Base-by-base conservation (phyloP, 2,888 invertebrate species). In the Caenorhabditis imperialis region DNA sequence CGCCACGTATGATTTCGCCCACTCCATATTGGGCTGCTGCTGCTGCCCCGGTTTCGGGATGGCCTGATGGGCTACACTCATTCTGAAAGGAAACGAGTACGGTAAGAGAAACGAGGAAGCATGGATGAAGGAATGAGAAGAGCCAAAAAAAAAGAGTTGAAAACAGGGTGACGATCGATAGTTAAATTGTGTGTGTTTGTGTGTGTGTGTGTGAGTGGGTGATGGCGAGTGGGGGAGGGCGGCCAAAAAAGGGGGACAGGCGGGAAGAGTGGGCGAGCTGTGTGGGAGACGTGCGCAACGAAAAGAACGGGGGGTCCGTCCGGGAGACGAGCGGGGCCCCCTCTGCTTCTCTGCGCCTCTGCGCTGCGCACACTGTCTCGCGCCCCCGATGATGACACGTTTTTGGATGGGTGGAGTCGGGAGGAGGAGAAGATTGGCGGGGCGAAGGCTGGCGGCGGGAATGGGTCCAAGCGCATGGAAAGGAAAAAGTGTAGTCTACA, bases 1-100 rank as follows among this genome's bases (percentile, higher is more conserved):
- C 7, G 54, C 38, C 16, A 63, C 53, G 38, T 20, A 54, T 10
- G 35, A 16, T 30, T 27, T 47, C 27, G 62, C 62, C 47, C 45
- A 47, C 22, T 20, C 33, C 50, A 6, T 22, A 14, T 20, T 33
- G 16, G 1, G 35, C 4, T 22, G 33, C 2, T 3, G 16, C 18
- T 7, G 50, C 16, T 27, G 30, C 30, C 42, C 42, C 12, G 22
- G 20, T 37, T 35, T 4, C 16, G 53, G 40, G 33, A 33, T 25
- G 27, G 30, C 10, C 23, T 18, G 14, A 12, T 27, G 27, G 3
- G 33, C 50, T 12, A 50, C 18, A 23, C 27, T 40, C 60, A 60
- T 60, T 60, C 60, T 60, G 48, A 4, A 50, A n/a, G n/a, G n/a
- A 60, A 38, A 12, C 23, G 37, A 7, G 16, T 30, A 7, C 6